Conservation (phyloP, 2,888 invertebrate genomes). For the Cephus spinipes region DNA sequence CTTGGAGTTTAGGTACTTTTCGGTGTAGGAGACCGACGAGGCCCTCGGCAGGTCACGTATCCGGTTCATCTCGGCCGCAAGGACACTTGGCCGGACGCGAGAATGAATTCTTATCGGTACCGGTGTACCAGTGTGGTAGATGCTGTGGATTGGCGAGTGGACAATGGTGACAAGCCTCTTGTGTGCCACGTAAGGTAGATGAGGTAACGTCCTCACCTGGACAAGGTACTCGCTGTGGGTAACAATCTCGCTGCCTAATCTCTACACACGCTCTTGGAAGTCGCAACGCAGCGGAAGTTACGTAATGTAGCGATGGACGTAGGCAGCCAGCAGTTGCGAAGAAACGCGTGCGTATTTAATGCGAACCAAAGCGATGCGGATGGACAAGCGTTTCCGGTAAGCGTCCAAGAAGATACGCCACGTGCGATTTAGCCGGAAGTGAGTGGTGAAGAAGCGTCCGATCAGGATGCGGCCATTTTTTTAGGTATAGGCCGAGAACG, state of each 20-base stretch:
- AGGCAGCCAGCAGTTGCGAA: too few species aligned
- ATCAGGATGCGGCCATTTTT: too few species aligned
- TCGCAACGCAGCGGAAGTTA: too few species aligned
- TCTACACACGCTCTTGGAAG: too few species aligned
- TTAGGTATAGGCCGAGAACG: too few species aligned
- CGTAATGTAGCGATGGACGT: too few species aligned
- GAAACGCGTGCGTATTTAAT: too few species aligned
- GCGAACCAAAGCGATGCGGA: too few species aligned
- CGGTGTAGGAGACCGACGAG: slow-evolving; percentile 68
- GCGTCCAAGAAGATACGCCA: too few species aligned
- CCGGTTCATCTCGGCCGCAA: slow-evolving; percentile 63
- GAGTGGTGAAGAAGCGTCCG: too few species aligned
- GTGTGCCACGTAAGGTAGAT: slow-evolving; percentile 66
- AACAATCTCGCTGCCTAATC: background rate
- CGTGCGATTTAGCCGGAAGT: too few species aligned
- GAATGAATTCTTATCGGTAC: slow-evolving; percentile 61
- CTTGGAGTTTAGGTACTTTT: slow-evolving; percentile 84
- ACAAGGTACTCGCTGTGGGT: slow-evolving; percentile 7
- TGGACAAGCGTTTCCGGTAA: too few species aligned
- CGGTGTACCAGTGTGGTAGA: slow-evolving; percentile 57
- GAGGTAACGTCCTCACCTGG: slow-evolving; percentile 58
- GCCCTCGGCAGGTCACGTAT: slow-evolving; percentile 61
- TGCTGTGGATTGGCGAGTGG: slow-evolving; percentile 59
- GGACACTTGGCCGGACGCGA: slow-evolving; percentile 61
- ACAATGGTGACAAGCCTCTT: slow-evolving; percentile 63